Base-by-base conservation (phyloP, 1,140 invertebrate genomes). In the Nephotettix cincticeps region DNA sequence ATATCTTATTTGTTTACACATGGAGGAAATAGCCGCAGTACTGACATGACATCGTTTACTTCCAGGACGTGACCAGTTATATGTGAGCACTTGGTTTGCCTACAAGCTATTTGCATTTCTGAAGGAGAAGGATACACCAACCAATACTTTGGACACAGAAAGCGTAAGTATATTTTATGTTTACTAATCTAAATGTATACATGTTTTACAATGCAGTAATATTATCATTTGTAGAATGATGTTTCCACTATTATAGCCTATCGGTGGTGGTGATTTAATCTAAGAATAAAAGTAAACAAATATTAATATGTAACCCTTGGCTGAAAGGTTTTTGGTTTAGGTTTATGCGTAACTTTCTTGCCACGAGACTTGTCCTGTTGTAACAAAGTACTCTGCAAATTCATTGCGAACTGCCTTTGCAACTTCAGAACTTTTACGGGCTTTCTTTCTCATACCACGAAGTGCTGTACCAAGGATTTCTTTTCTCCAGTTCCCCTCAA, bases 371-470 rank as follows among this genome's bases (percentile, higher is more conserved):
- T n/a, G n/a, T n/a, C n/a, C n/a, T n/a, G 54, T 19, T 14, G 68
- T 71, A n/a, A 43, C 11, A 70, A 76, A 76, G 69, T 72, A 75
- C 36, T 72, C 71, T 14, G 65, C 71, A 69, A 74, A 76, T 70
- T 72, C 69, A 68, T 75, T 61, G 66, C 75, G 73, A 13, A 74
- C 45, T n/a, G 29, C 36, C 54, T 76, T 63, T 30, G 74, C 75
- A 19, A 68, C 43, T 21, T 17, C 32, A 65, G 23, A 61, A 51
- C 70, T 71, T 72, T 71, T 75, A n/a, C 72, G 63, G 58, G 75
- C 67, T 29, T 72, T 54, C 28, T 23, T 54, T 27, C 29, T 63
- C 14, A 73, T 28, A 27, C 63, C 68, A 63, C 27, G 56, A 43
- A 54, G 4, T 65, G 61, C 29, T 14, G 23, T 56, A 58, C 17